A percentile compares a stretch with the other conserved stretches of the same genome.
These are phyloP conservation scores for Vireo griseus DNA, from an alignment of 2,797 vertebrate genomes.

Conservation along the genomic window DNA sequence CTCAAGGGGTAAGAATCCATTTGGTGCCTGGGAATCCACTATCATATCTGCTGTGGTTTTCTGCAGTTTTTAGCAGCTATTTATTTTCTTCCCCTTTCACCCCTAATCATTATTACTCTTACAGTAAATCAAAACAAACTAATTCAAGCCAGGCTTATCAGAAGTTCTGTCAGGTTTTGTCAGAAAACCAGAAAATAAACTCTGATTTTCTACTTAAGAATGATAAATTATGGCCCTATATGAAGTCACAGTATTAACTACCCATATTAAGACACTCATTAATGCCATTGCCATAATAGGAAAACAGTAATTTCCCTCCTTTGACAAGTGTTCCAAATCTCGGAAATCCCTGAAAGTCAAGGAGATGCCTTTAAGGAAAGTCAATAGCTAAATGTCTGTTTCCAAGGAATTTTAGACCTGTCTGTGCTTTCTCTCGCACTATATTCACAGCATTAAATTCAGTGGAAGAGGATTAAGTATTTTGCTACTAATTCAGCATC, in stretches of 20 bases:
- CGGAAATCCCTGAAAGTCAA: neutral
- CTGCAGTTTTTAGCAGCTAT: neutral
- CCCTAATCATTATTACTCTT: neutral
- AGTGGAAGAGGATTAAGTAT: neutral
- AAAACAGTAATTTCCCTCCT: neutral
- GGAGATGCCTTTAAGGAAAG: neutral
- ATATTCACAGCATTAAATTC: neutral
- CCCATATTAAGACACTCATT: neutral
- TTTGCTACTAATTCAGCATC: constrained; percentile 8
- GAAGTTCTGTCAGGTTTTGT: neutral
- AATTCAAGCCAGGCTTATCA: neutral
- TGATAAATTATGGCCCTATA: neutral
- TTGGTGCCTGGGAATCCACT: neutral
- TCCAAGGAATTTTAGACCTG: neutral
- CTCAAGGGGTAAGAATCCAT: neutral
- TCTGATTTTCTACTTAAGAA: neutral
- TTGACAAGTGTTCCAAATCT: neutral
- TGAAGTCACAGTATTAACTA: neutral
- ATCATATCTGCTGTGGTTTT: neutral
- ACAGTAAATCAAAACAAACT: neutral
- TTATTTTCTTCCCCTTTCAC: neutral
- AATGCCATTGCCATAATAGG: neutral
- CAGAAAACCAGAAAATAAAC: neutral
- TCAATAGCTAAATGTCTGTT: neutral
- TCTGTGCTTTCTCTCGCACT: neutral